Evolutionary conservation across 35 echinoderm and acorn worm species (phyloP).

Genomic region (Chiridota heheva): DNA sequence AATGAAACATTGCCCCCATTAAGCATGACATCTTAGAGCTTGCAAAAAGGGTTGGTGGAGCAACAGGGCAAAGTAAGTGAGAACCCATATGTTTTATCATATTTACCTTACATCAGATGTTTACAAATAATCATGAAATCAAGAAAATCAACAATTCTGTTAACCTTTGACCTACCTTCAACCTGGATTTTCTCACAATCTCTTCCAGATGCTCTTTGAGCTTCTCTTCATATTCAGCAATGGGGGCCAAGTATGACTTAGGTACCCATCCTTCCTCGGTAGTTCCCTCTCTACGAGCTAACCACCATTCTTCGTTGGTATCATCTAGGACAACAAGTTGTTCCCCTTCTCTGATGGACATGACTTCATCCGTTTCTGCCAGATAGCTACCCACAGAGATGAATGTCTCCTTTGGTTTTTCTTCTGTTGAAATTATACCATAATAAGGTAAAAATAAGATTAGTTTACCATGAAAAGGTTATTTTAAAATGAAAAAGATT

Average conservation of each 20-base stretch:
- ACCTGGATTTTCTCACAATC: slow-evolving; percentile 45
- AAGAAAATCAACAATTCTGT: too few relatives aligned
- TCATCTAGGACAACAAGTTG: slow-evolving; percentile 75
- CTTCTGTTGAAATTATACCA: too few relatives aligned
- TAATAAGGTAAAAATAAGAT: too few relatives aligned
- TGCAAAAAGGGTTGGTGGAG: too few relatives aligned
- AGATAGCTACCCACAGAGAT: slow-evolving; percentile 95
- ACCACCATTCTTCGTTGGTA: slow-evolving; percentile 84
- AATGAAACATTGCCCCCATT: too few relatives aligned
- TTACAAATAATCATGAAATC: too few relatives aligned
- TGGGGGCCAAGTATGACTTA: slow-evolving; percentile 79
- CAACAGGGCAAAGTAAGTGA: too few relatives aligned
- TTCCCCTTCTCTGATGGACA: slow-evolving; percentile 97
- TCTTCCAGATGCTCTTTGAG: slow-evolving; percentile 83
- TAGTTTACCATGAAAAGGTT: too few relatives aligned
- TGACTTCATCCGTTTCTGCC: slow-evolving; percentile 87
- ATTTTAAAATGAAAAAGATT: too few relatives aligned
- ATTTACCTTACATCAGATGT: too few relatives aligned
- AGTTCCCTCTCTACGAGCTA: slow-evolving; percentile 62
- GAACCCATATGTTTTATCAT: too few relatives aligned
- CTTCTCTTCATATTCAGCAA: slow-evolving; percentile 75
- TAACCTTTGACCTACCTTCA: slow-evolving; percentile 73
- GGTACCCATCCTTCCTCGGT: slow-evolving; percentile 99
- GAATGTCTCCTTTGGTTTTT: slow-evolving; percentile 32
- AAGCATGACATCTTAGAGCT: too few relatives aligned